These are phyloP conservation scores for Nyctibius grandis DNA, from an alignment of 2,797 vertebrate genomes.

Conservation along the genomic window DNA sequence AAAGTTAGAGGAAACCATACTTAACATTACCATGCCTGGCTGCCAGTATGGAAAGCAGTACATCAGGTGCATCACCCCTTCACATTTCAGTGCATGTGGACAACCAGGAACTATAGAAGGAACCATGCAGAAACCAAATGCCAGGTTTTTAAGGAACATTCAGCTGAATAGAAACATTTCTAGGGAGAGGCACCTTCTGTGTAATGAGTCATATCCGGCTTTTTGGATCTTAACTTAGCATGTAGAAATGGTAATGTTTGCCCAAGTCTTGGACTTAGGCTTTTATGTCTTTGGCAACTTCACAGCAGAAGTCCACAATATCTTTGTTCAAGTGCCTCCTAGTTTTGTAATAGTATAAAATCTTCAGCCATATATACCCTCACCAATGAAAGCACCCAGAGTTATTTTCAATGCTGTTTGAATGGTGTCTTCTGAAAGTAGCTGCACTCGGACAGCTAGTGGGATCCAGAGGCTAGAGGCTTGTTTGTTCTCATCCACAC, in stretches of 20 bases:
- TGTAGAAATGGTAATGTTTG: background rate
- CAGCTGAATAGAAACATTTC: background rate
- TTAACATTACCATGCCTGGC: background rate
- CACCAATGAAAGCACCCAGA: background rate
- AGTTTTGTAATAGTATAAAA: background rate
- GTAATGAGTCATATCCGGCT: background rate
- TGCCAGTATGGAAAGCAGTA: background rate
- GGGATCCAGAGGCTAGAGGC: background rate
- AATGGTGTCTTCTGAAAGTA: background rate
- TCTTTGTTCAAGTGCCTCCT: background rate
- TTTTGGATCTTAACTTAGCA: background rate
- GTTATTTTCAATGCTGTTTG: background rate
- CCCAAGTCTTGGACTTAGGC: background rate
- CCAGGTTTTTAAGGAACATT: background rate
- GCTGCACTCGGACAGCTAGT: background rate
- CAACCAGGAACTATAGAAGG: background rate
- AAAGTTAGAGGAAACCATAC: background rate
- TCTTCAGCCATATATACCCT: background rate
- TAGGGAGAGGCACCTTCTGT: background rate
- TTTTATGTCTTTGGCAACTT: background rate
- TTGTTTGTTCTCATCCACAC: background rate
- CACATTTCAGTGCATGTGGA: background rate
- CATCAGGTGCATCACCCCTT: background rate
- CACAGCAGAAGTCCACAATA: background rate
- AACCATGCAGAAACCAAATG: background rate